phyloP scores from a whole-genome alignment of 2,113 vertebrate genomes.

The Monopterus albus region DNA sequence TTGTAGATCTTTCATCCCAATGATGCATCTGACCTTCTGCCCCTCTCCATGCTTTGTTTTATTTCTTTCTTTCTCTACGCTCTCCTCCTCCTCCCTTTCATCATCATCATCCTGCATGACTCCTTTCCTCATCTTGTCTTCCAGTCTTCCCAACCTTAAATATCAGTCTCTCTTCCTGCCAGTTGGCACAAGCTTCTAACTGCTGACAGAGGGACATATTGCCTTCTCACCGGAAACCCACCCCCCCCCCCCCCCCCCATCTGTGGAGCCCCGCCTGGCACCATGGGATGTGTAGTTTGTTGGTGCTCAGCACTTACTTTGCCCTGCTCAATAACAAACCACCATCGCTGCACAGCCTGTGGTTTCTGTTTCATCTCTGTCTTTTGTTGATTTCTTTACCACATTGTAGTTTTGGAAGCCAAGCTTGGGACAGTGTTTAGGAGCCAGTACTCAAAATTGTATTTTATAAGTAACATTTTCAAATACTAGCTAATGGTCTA shows the following conservation, averaged over 20 bases:
- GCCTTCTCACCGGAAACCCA: conserved; percentile 63
- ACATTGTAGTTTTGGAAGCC: no score
- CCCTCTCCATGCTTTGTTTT: not conserved
- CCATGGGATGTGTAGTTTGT: conserved; percentile 59
- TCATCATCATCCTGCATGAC: not conserved
- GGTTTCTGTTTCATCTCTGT: conserved; percentile 27
- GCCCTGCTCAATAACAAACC: conserved; percentile 35
- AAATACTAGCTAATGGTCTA: no score
- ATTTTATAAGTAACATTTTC: no score
- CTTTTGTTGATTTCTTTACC: conserved; percentile 4
- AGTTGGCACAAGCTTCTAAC: conserved; percentile 55
- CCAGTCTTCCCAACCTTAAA: conserved; percentile 55
- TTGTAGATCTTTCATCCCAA: not conserved
- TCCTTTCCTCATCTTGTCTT: conserved; percentile 2
- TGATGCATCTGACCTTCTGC: not conserved
- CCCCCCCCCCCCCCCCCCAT: conserved; percentile 33
- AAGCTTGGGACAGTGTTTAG: no score
- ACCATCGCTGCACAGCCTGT: conserved; percentile 23
- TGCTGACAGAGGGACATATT: conserved; percentile 71
- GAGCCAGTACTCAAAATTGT: no score
- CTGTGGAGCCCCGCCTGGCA: conserved; percentile 60
- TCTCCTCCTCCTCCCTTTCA: not conserved
- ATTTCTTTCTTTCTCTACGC: not conserved
- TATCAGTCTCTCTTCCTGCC: conserved; percentile 56
- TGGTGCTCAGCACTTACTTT: conserved; percentile 53